These are phyloP conservation scores for Ganaspis sp. DNA, from an alignment of 1,140 invertebrate species.

Conservation along the genomic window DNA sequence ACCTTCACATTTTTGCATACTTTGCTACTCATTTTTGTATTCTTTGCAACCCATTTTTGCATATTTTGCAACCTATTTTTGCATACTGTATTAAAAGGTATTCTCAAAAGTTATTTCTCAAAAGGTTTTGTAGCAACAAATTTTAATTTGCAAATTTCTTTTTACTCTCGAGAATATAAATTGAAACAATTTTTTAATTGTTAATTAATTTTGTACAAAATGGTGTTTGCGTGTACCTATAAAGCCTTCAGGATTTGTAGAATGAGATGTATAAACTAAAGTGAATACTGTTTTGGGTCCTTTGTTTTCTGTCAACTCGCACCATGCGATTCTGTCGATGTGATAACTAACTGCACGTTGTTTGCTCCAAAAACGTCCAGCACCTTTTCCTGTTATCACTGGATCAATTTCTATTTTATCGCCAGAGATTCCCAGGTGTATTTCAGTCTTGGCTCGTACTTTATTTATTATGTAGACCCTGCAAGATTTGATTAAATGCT, in stretches of 20 bases:
- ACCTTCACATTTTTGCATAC: no score
- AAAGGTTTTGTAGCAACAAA: no score
- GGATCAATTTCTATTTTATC: constrained; percentile 95
- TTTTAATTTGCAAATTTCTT: no score
- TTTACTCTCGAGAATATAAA: no score
- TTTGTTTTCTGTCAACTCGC: constrained; percentile 86
- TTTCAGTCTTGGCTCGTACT: constrained; percentile 87
- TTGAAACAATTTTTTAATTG: no score
- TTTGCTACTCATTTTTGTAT: no score
- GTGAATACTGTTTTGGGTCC: constrained; percentile 80
- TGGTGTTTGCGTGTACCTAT: constrained; percentile 59
- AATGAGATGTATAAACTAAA: constrained; percentile 78
- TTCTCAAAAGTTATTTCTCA: no score
- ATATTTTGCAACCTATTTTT: no score
- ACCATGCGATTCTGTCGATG: constrained; percentile 90
- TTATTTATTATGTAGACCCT: constrained; percentile 87
- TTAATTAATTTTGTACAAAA: constrained; percentile 12
- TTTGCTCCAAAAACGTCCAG: constrained; percentile 84
- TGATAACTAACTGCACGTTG: constrained; percentile 85
- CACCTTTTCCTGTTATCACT: constrained; percentile 81
- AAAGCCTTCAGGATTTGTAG: constrained; percentile 62
- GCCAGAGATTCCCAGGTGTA: constrained; percentile 90
- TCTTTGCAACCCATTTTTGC: no score
- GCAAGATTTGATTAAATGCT: constrained; percentile 34
- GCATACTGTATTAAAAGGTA: no score